Percentiles rank a stretch among this genome's conserved stretches.
phyloP scores from a whole-genome alignment of 1,140 invertebrate species.

The Drosophila pseudoananassae region DNA sequence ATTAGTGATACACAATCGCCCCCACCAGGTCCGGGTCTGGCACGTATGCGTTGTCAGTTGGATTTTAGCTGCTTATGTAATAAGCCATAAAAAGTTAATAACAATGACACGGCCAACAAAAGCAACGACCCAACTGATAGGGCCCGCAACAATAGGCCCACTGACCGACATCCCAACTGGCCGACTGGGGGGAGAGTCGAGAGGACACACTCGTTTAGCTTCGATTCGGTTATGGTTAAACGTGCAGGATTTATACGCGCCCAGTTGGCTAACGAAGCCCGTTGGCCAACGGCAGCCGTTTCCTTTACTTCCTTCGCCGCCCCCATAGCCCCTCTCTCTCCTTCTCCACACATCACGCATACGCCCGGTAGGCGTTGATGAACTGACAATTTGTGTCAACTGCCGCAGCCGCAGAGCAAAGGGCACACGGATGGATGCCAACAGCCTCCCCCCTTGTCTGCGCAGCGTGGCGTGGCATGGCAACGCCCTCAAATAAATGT shows the following conservation, averaged over 20 bases:
- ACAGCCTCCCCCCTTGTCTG: not conserved
- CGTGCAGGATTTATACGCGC: conserved; percentile 73
- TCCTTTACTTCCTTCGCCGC: not conserved
- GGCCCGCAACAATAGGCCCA: conserved; percentile 32
- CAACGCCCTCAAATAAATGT: conserved; percentile 78
- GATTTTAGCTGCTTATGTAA: conserved; percentile 77
- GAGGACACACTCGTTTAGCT: conserved; percentile 20
- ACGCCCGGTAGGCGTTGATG: conserved; percentile 79
- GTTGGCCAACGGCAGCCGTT: conserved; percentile 29
- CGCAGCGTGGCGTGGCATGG: conserved; percentile 8
- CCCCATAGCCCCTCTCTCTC: not conserved
- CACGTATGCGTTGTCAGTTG: conserved; percentile 66
- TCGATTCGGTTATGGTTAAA: conserved; percentile 76
- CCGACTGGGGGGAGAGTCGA: not conserved
- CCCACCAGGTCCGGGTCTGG: conserved; percentile 31
- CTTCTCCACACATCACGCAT: conserved; percentile 55
- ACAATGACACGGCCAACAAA: conserved; percentile 71
- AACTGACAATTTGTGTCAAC: conserved; percentile 83
- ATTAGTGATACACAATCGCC: conserved; percentile 52
- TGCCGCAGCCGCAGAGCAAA: conserved; percentile 69
- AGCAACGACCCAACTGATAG: conserved; percentile 45
- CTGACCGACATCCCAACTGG: not conserved
- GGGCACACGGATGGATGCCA: conserved; percentile 31
- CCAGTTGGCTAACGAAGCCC: conserved; percentile 59
- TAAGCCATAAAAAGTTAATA: conserved; percentile 82